Evolutionary conservation across 2,113 vertebrate species (phyloP), one percentile per base, ranked within the genome.

Genomic region (Bambusicola thoracicus): DNA sequence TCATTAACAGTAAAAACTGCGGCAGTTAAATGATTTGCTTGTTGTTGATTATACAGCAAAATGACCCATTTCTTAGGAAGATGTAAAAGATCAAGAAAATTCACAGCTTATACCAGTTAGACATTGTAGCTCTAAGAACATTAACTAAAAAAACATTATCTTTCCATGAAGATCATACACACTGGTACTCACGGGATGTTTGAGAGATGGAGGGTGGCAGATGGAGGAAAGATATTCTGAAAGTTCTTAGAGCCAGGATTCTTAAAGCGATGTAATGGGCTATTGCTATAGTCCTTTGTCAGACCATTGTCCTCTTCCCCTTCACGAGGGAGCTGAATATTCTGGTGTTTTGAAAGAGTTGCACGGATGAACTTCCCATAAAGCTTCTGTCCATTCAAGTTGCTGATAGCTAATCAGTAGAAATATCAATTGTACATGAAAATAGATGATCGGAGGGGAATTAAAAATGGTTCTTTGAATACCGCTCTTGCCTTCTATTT

Each of bases 261-360:
- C 95, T 98, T 98, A 96, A 98, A 99, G 92, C 98, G 98, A 96
- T 99, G 98, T 82, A 99, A 94, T 43, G 98, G 98, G 90, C 98
- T 98, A 73, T 98, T 97, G 68, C 97, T 98, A 56, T 98, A 99
- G 96, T 99, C 98, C 95, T 98, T 98, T 4, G 98, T 98, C 78
- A 99, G 95, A 38, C 97, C 98, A 55, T 98, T 97, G 87, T 98
- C 97, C 48, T 98, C 97, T 75, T 98, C 97, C 29, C 98, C 98
- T 58, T 98, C 97, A 38, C 93, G 95, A 93, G 98, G 98, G 94
- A 99, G 98, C 19, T 98, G 98, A 79, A 99, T 98, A 51, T 94
- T 81, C 36, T 97, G 98, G 78, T 98, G 94, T 90, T 98, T 98
- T 55, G 98, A 99, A 78, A 98, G 61, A 81, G 97, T 98, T 81